Conservation (phyloP, 2,888 invertebrate species). For the Neoaliturus tenellus region DNA sequence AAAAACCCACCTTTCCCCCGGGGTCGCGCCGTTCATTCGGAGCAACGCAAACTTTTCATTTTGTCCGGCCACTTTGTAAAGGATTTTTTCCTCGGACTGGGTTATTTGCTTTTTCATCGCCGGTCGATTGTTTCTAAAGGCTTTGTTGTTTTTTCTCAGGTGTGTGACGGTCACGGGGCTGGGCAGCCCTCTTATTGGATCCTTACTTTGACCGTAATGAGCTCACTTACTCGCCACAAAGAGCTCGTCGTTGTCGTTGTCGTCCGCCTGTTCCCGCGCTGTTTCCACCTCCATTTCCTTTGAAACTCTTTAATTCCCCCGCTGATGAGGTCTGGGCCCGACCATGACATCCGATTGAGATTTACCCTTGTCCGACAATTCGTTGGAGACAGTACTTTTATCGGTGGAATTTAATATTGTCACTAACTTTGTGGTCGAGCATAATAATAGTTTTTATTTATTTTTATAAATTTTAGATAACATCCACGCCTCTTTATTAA, state of each 20-base stretch:
- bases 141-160: slow-evolving; percentile 51
- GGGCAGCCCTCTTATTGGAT: slow-evolving; percentile 26
- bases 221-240: slow-evolving; percentile 47
- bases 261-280: background rate
- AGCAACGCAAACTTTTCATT: slow-evolving; percentile 57
- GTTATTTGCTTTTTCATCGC: slow-evolving; percentile 52
- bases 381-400: no score
- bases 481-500: no score
- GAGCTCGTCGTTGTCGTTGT: background rate
- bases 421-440: no score
- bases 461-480: no score
- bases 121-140: slow-evolving; percentile 45
- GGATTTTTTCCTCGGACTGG: slow-evolving; percentile 54
- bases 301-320: slow-evolving; percentile 26
- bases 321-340: slow-evolving; percentile 10
- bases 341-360: background rate
- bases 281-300: background rate
- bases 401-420: background rate
- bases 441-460: no score
- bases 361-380: background rate
- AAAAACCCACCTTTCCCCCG: slow-evolving; percentile 59
- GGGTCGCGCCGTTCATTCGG: slow-evolving; percentile 54
- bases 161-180: slow-evolving; percentile 14
- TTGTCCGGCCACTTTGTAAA: slow-evolving; percentile 59
- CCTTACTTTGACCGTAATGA: slow-evolving; percentile 35